Evolutionary conservation across 2,113 vertebrate species (phyloP).

Genomic region (Aleadryas rufinucha): DNA sequence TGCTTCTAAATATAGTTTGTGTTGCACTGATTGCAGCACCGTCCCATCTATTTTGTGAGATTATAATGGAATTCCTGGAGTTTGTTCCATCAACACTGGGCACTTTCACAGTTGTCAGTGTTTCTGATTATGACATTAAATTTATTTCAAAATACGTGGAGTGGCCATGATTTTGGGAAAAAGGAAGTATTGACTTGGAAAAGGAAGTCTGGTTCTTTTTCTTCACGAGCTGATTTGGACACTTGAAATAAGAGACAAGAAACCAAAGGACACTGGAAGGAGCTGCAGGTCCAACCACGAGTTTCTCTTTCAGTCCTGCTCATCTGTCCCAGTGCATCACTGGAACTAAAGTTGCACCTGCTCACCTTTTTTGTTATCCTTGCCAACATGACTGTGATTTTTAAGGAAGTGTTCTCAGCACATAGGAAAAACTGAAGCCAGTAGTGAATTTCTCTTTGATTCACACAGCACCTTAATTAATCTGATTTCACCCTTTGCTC

Average conservation of each 20-base stretch:
- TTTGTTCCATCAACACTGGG: neutral
- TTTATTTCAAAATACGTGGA: neutral
- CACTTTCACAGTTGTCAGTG: neutral
- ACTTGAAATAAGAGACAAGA: neutral
- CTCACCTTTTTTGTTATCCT: neutral
- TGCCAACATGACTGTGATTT: rapidly evolving
- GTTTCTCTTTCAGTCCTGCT: neutral
- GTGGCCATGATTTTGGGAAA: neutral
- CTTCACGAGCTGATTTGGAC: neutral
- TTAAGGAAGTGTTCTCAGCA: neutral
- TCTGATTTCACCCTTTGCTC: neutral
- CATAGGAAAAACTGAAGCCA: rapidly evolving
- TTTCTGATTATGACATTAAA: too few species aligned
- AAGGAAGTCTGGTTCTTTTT: neutral
- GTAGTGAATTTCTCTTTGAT: neutral
- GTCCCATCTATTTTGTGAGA: neutral
- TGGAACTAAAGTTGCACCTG: neutral
- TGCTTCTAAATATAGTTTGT: neutral
- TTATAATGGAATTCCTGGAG: neutral
- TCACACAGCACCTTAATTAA: neutral
- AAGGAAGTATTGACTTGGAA: neutral
- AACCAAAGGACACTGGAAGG: neutral
- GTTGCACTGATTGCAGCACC: neutral
- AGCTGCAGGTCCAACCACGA: rapidly evolving
- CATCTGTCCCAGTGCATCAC: neutral